A percentile compares a stretch with the other conserved stretches of the same genome.
These are phyloP conservation scores for Vollenhovia emeryi DNA, from an alignment of 1,140 invertebrate genomes.

Conservation along the genomic window DNA sequence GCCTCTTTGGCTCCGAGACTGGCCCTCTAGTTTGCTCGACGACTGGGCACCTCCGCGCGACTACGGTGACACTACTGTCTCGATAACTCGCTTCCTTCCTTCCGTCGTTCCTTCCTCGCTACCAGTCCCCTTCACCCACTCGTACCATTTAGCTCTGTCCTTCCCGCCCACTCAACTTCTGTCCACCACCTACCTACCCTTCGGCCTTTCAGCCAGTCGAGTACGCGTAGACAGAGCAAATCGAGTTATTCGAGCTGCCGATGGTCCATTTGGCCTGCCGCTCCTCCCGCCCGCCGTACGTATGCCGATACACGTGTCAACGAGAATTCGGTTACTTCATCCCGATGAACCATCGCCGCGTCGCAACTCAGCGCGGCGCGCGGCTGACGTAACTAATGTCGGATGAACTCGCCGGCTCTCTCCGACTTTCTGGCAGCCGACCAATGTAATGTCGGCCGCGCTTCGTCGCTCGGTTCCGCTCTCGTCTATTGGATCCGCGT, in stretches of 20 bases:
- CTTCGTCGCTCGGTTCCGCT: constrained; percentile 43
- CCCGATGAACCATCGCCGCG: constrained; percentile 60
- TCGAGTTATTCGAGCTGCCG: constrained; percentile 73
- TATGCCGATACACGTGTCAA: constrained; percentile 73
- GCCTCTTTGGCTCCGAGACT: constrained; percentile 56
- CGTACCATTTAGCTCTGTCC: constrained; percentile 7
- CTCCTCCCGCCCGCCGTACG: constrained; percentile 37
- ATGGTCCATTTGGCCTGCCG: constrained; percentile 70
- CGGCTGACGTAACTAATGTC: constrained; percentile 70
- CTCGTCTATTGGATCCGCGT: constrained; percentile 58
- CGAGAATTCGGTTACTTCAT: constrained; percentile 72
- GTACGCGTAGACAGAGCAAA: constrained; percentile 70
- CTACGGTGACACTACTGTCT: constrained; percentile 72
- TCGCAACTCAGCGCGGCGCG: neutral
- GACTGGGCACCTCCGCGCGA: constrained; percentile 69
- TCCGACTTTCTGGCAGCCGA: constrained; percentile 60
- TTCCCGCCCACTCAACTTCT: constrained; percentile 25
- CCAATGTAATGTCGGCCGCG: constrained; percentile 68
- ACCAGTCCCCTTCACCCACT: neutral
- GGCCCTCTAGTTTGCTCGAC: constrained; percentile 69
- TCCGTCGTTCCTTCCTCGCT: constrained; percentile 50
- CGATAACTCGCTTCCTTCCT: constrained; percentile 74
- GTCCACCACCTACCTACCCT: constrained; percentile 15
- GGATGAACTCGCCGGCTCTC: constrained; percentile 56
- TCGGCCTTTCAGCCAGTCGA: constrained; percentile 60